Percentiles rank a stretch among this genome's conserved stretches.
These are phyloP conservation scores for Sebastes taczanowskii DNA, from an alignment of 2,797 vertebrate species.

Conservation along the genomic window DNA sequence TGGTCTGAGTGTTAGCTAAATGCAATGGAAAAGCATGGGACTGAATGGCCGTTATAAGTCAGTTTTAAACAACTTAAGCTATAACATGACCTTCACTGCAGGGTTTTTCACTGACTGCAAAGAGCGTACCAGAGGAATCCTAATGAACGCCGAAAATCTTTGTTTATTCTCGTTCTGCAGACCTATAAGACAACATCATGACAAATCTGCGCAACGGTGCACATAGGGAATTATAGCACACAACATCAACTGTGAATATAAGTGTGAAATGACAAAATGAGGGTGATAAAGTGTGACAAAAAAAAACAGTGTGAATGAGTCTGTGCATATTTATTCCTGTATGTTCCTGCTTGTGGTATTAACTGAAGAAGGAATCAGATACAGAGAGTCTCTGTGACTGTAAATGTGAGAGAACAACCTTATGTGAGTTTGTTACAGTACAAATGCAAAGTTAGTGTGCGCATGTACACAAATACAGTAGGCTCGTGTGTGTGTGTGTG, in stretches of 20 bases:
- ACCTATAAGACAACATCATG: neutral
- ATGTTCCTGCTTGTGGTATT: neutral
- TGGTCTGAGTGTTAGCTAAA: neutral
- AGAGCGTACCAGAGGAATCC: slow-evolving; percentile 15
- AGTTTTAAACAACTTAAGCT: slow-evolving; percentile 29
- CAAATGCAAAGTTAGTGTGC: neutral
- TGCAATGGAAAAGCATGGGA: slow-evolving; percentile 7
- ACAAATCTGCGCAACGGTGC: neutral
- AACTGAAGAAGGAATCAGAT: neutral
- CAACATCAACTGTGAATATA: neutral
- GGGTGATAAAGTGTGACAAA: neutral
- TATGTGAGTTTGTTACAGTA: neutral
- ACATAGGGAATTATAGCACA: neutral
- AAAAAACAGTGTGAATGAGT: neutral
- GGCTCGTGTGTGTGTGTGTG: too few relatives aligned
- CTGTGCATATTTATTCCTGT: neutral
- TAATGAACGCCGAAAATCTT: slow-evolving; percentile 17
- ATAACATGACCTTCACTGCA: slow-evolving; percentile 37
- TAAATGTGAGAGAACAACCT: neutral
- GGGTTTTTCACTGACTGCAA: neutral
- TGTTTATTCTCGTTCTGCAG: neutral
- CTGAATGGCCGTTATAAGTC: slow-evolving; percentile 10
- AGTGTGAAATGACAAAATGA: slow-evolving; percentile 23
- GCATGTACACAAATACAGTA: neutral
- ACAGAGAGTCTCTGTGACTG: neutral